Conservation (phyloP, 1,140 invertebrate species). For the Diabrotica undecimpunctata region DNA sequence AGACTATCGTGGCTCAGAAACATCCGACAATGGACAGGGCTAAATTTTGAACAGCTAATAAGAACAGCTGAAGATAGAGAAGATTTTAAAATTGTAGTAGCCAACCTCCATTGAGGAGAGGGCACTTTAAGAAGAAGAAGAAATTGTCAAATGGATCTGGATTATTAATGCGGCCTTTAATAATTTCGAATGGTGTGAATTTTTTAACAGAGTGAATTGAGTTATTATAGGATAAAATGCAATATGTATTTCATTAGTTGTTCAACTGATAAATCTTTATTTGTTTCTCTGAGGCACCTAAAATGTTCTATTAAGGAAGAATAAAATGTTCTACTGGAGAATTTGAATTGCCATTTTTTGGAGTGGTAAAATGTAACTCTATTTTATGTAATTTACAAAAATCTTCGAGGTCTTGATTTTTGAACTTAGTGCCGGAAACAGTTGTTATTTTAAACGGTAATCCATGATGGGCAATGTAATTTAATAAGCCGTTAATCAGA, state of each 20-base stretch:
- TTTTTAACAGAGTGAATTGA: slow-evolving; percentile 28
- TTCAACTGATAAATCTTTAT: slow-evolving; percentile 20
- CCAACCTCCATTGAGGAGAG: too few relatives aligned
- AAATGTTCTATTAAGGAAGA: slow-evolving; percentile 33
- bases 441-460: slow-evolving; percentile 27
- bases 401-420: too few relatives aligned
- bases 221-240: slow-evolving; percentile 30
- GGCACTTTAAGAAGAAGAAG: too few relatives aligned
- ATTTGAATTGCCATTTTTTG: slow-evolving; percentile 30
- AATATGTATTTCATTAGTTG: slow-evolving; percentile 17
- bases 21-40: too few relatives aligned
- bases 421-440: slow-evolving; percentile 27
- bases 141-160: too few relatives aligned
- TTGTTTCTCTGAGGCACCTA: slow-evolving; percentile 24
- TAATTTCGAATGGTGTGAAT: too few relatives aligned
- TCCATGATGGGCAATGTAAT: slow-evolving; percentile 28
- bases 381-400: slow-evolving; percentile 4
- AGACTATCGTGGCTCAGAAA: too few relatives aligned
- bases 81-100: too few relatives aligned
- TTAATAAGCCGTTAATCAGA: slow-evolving; percentile 25
- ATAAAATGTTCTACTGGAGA: slow-evolving; percentile 29
- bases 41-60: too few relatives aligned
- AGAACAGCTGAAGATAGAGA: too few relatives aligned
- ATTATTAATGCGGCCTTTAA: too few relatives aligned
- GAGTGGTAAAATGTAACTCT: slow-evolving; percentile 7